Evolutionary conservation across 1,140 invertebrate genomes (phyloP), one percentile per base, ranked within the genome.

Genomic region (Zaprionus inermis): DNA sequence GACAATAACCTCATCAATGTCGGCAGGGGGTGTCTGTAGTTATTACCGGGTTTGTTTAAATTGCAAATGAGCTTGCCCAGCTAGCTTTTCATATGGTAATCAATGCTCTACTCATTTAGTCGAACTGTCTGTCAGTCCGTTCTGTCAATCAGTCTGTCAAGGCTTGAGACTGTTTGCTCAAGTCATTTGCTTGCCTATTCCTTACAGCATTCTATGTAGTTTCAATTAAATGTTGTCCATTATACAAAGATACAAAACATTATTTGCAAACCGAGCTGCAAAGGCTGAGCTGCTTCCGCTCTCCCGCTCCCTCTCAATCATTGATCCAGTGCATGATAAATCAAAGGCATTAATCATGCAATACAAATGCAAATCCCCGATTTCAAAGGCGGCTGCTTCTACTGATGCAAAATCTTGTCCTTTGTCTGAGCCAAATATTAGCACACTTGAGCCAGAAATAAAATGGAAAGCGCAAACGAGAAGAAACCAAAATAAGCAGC

Each of bases 1-100:
- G 68, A 84, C 81, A 83, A 75, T 75, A 86, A 66, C 76, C 79
- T 74, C 72, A 86, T 88, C 79, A 74, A 83, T 83, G 70, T 69
- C 70, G 36, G 44, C 10, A 18, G 30, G 12, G 7, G 14, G 34
- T 49, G 73, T 57, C 22, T 58, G 28, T 2, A n/a, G 61, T 78
- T 73, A 74, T 69, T 74, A 61, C 24, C 38, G 58, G 55, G 69
- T 14, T 61, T 69, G 63, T 49, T 72, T 58, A 67, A 68, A 77
- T 79, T 70, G 63, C 64, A 86, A 82, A 73, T 82, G 63, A 72
- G 49, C 41, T 72, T 54, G 51, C 32, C 55, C 38, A 34, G n/a
- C n/a, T n/a, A 24, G 72, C 51, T 72, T 71, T 74, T 56, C 61
- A 68, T 63, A 71, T 79, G 52, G 72, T 74, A 57, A 81, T 71